Conservation (phyloP, 2,797 vertebrate genomes). For the Coracias cyanogaster region DNA sequence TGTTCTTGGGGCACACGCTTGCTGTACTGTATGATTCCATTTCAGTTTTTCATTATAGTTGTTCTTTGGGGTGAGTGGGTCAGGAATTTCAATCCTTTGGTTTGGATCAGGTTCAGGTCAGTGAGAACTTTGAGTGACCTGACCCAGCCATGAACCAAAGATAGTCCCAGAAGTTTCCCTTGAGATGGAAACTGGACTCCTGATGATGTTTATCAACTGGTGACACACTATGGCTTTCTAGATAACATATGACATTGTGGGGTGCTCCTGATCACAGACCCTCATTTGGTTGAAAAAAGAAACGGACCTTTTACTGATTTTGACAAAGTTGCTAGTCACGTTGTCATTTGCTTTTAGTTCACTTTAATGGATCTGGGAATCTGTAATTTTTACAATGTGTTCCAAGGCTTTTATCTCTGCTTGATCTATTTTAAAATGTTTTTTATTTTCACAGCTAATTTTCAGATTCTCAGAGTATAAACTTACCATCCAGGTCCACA, state of each 20-base stretch:
- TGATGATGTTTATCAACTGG: constrained; percentile 67
- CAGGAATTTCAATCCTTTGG: constrained; percentile 68
- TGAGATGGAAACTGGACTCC: constrained; percentile 64
- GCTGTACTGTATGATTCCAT: not conserved
- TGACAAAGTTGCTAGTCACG: constrained; percentile 15
- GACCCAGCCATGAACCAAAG: constrained; percentile 70
- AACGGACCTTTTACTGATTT: constrained; percentile 8
- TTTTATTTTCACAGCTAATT: constrained; percentile 72
- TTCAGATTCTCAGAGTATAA: constrained; percentile 58
- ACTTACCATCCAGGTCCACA: constrained; percentile 29
- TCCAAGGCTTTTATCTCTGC: constrained; percentile 58
- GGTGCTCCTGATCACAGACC: not conserved
- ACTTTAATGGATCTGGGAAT: constrained; percentile 1
- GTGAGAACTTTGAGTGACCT: constrained; percentile 63
- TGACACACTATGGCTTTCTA: constrained; percentile 56
- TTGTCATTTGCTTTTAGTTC: constrained; percentile 46
- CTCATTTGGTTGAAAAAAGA: not conserved
- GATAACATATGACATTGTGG: constrained; percentile 55
- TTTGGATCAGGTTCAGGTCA: constrained; percentile 75
- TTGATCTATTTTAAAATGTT: constrained; percentile 64
- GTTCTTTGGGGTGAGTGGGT: constrained; percentile 53
- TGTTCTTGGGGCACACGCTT: not conserved
- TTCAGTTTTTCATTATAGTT: constrained; percentile 65
- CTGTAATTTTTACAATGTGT: constrained; percentile 62
- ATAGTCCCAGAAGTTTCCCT: constrained; percentile 55